These are phyloP conservation scores for Apeltes quadracus DNA, from an alignment of 2,113 vertebrate genomes.

Conservation along the genomic window DNA sequence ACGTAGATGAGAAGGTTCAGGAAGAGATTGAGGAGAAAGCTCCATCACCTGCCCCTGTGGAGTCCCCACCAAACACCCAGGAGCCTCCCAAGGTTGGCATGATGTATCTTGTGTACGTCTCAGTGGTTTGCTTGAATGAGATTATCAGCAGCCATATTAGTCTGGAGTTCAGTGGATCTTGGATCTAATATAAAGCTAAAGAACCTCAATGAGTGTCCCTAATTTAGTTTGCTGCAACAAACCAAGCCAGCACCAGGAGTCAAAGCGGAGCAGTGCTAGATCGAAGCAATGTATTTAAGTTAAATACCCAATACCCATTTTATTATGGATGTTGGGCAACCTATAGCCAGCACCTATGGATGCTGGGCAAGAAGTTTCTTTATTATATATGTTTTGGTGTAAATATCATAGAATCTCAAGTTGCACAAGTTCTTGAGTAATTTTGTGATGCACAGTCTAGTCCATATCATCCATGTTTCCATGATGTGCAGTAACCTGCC, in stretches of 20 bases:
- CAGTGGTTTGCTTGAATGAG: not conserved
- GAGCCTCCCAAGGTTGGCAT: slow-evolving; percentile 89
- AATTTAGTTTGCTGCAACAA: not conserved
- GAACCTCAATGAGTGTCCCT: not conserved
- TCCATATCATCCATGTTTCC: not conserved
- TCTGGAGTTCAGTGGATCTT: not conserved
- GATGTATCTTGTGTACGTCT: not conserved
- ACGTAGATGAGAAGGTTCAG: slow-evolving; percentile 87
- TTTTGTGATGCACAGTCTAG: not conserved
- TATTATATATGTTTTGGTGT: not conserved
- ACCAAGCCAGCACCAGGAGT: not conserved
- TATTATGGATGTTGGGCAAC: not conserved
- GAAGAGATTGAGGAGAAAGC: slow-evolving; percentile 93
- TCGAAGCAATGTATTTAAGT: not conserved
- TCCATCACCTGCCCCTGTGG: slow-evolving; percentile 87
- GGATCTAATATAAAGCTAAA: not conserved
- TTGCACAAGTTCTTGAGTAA: not conserved
- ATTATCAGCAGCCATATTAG: not conserved
- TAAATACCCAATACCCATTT: not conserved
- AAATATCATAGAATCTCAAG: not conserved
- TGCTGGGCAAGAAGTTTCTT: not conserved
- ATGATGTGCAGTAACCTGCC: not conserved
- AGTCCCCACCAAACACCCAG: slow-evolving; percentile 87
- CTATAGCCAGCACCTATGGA: too few species aligned
- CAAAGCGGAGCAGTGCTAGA: not conserved